phyloP scores from a whole-genome alignment of 2,888 invertebrate species.

The Iselma pallidipennis region DNA sequence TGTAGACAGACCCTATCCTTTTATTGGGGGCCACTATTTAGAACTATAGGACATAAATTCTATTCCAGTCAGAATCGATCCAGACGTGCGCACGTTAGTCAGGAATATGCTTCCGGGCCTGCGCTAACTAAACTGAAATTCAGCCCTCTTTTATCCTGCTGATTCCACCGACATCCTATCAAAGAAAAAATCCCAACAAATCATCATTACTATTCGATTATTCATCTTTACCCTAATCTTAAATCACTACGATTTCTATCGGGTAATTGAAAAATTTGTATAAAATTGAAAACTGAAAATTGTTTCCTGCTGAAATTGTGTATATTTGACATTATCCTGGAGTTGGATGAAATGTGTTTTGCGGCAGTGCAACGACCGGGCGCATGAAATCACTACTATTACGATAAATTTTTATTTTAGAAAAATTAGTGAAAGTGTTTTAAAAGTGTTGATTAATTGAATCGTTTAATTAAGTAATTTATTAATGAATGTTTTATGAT shows the following conservation, averaged over 20 bases:
- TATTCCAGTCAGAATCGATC: conserved; percentile 20
- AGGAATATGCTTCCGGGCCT: conserved; percentile 18
- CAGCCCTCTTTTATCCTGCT: not conserved
- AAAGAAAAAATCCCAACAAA: not conserved
- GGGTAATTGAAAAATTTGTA: too few relatives aligned
- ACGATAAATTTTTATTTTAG: not conserved
- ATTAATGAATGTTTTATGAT: not conserved
- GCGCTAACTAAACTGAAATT: conserved; percentile 15
- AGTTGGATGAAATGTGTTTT: not conserved
- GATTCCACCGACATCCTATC: conserved; percentile 9
- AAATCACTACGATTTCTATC: too few relatives aligned
- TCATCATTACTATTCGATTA: too few relatives aligned
- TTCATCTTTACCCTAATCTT: too few relatives aligned
- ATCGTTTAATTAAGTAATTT: not conserved
- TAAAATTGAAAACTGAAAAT: too few relatives aligned
- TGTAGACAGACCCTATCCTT: too few relatives aligned
- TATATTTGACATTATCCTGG: not conserved
- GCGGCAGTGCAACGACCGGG: conserved; percentile 23
- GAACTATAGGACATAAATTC: too few relatives aligned
- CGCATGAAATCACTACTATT: not conserved
- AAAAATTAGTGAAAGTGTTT: not conserved
- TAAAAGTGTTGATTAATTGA: not conserved
- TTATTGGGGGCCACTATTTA: not conserved
- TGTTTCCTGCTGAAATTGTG: not conserved
- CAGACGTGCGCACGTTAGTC: conserved; percentile 19